Base-by-base conservation (phyloP, 1,140 invertebrate species). In the Lepidurus arcticus region DNA sequence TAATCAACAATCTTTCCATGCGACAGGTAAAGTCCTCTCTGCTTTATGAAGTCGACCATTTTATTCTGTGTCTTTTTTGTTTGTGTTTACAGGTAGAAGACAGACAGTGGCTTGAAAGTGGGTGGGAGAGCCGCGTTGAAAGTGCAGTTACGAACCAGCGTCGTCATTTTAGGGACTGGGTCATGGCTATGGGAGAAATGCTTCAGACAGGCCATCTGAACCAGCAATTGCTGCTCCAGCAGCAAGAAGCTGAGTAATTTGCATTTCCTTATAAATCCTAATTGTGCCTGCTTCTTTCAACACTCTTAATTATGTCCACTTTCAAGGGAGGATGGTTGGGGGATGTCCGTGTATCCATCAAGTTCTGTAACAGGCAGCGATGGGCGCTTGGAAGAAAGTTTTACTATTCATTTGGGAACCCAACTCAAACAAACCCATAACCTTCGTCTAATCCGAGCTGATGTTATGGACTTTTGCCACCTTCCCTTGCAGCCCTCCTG, bases 381-480 rank as follows among this genome's bases (percentile, higher is more conserved):
- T 84, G 85, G 84, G 26, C 85, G 83, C 80, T 82, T 94, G 82
- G 95, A 98, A 86, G 96, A 98, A 87, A 98, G 96, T 86, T 98
- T 98, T 84, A 98, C 96, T 16, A 98, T 98, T 82, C 95, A 98
- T 87, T 87, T 98, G 78, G 97, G 97, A 79, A 95, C 96, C 3
- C 97, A 99, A 86, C 90, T 99, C 86, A 99, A 99, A 86, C 95
- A 98, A 83, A 98, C 96, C 88, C 96, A 99, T 85, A 99, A 99
- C 86, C 92, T 98, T 81, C 88, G 97, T 76, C 91, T 99, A 77
- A 86, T 98, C 8, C 92, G 93, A 80, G 91, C 91, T 11, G 91
- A 96, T 86, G 89, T 93, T 43, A 88, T 97, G 80, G 93, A 97
- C 83, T 89, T 98, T 80, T 97, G 95, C 84, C 88, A 89, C 21